Evolutionary conservation across 2,113 vertebrate genomes (phyloP), one percentile per base, ranked within the genome.

Genomic region (Turnix velox): DNA sequence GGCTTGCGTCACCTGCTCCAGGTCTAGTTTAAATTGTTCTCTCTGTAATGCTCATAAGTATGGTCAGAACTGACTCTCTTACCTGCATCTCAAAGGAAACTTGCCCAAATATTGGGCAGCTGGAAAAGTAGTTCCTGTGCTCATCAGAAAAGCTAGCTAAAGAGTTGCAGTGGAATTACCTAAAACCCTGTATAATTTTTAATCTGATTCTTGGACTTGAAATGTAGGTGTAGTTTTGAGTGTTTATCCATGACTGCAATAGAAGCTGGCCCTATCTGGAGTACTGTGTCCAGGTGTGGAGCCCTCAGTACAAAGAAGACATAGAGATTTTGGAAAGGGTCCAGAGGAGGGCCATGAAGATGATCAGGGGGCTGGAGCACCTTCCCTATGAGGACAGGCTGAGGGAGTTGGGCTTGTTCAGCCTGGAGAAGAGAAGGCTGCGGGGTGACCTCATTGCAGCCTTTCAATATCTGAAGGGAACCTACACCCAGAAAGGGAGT

Each of bases 141-240:
- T 43, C 16, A 15, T 35, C 35, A 55, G 71, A 54, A 69, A 69
- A 69, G 5, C 37, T 74, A 37, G 61, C 51, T 18, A 33, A 51
- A 82, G 39, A 54, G 24, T 30, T 59, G 35, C 43, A 69, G 15
- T n/a, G 11, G 55, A 59, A 71, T 62, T 1, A 30, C 27, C 46
- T 61, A 1, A 45, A 55, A 61, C 14, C 24, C 13, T 0, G 0
- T 24, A 9, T 51, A 23, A 23, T 27, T 59, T 19, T 40, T 42
- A 52, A 46, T 31, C 42, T 33, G 37, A 52, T 46, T 39, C 42
- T 4, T 7, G 33, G 37, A 5, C 45, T 55, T 71, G 27, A 79
- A 75, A 63, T 54, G 16, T n/a, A 62, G 22, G 16, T 27, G 12
- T 30, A 18, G 14, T 61, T 90, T 66, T 49, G 42, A 87, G 46